Percentiles rank a stretch among this genome's conserved stretches.
phyloP scores from a whole-genome alignment of 2,888 invertebrate species.

The Megalurothrips usitatus region DNA sequence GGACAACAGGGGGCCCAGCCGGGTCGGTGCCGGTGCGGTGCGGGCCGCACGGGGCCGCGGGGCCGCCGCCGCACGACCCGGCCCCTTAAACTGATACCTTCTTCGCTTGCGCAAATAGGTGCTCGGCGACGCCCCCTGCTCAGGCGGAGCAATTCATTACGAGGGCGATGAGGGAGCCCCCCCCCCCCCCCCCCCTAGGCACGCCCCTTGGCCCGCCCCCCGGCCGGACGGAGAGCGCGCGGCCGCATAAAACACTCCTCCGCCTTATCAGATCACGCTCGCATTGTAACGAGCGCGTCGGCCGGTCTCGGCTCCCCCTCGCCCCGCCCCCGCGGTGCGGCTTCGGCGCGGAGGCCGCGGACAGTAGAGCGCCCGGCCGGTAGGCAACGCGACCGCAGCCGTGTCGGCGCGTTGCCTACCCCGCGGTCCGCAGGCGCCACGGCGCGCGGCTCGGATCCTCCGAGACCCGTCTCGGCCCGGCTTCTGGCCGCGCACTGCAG shows the following conservation, averaged over 20 bases:
- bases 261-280: conserved; percentile 3
- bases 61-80: too few species aligned
- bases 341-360: too few species aligned
- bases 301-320: not conserved
- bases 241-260: conserved; percentile 19
- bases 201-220: not conserved
- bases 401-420: not conserved
- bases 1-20: too few species aligned
- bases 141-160: not conserved
- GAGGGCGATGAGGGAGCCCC: not conserved
- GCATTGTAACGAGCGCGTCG: conserved; percentile 12
- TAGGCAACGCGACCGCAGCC: not conserved
- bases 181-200: not conserved
- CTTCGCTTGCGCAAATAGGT: too few species aligned
- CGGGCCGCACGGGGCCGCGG: too few species aligned
- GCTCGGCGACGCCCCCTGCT: not conserved
- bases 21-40: too few species aligned
- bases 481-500: too few species aligned
- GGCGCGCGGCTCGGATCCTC: too few species aligned
- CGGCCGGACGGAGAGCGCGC: not conserved
- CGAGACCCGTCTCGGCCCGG: too few species aligned
- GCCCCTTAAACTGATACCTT: too few species aligned
- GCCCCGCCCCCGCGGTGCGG: not conserved
- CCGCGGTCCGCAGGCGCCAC: not conserved
- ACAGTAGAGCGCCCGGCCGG: not conserved